phyloP scores from a whole-genome alignment of 2,797 vertebrate species.

The Leptatherina wallacei region DNA sequence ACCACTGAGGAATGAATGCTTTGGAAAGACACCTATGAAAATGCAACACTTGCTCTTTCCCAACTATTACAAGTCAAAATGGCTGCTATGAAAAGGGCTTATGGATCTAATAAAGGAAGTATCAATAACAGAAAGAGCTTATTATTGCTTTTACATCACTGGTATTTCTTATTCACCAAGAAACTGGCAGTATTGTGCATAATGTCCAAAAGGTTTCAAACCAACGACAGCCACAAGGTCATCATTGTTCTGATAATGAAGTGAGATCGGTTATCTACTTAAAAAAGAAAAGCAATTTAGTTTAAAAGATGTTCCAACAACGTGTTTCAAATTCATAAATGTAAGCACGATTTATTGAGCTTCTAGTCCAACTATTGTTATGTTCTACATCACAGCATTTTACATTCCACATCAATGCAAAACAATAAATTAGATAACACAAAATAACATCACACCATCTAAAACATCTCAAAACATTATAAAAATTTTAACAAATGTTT shows the following conservation, averaged over 20 bases:
- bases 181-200: neutral
- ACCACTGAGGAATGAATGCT: neutral
- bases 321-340: slow-evolving; percentile 25
- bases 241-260: neutral
- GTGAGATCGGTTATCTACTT: neutral
- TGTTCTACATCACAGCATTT: slow-evolving; percentile 74
- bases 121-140: too few species aligned
- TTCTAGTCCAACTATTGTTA: slow-evolving; percentile 62
- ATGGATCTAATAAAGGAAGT: neutral
- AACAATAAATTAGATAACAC: slow-evolving; percentile 67
- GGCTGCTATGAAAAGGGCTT: neutral
- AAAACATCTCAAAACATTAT: slow-evolving; percentile 73
- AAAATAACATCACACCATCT: slow-evolving; percentile 66
- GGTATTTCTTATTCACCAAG: neutral
- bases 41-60: neutral
- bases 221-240: neutral
- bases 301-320: slow-evolving; percentile 23
- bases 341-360: slow-evolving; percentile 76
- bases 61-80: neutral
- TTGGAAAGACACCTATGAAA: too few species aligned
- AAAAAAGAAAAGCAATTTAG: slow-evolving; percentile 6
- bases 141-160: neutral
- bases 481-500: slow-evolving; percentile 72
- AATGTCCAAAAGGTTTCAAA: neutral
- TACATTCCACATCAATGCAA: slow-evolving; percentile 78